These are phyloP conservation scores for Ceyx erithaca DNA, from an alignment of 2,797 vertebrate genomes.

Conservation along the genomic window DNA sequence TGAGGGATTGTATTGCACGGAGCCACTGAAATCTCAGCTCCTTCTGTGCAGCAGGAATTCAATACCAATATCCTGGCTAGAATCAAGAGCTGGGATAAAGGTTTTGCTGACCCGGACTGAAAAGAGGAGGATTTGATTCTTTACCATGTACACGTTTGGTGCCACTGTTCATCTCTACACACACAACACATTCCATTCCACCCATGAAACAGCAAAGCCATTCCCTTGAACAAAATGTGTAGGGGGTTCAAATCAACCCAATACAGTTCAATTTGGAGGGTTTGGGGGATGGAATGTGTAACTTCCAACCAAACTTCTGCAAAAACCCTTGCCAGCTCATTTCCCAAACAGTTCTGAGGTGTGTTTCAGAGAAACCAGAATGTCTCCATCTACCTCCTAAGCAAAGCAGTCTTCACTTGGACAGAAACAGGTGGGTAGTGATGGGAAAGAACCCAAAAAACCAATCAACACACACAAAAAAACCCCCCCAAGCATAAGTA, in stretches of 20 bases:
- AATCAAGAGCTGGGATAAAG: neutral
- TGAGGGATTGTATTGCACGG: neutral
- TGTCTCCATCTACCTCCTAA: neutral
- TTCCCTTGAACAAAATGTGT: neutral
- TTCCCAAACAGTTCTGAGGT: neutral
- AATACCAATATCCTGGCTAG: neutral
- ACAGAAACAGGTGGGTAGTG: neutral
- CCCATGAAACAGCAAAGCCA: neutral
- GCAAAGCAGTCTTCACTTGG: neutral
- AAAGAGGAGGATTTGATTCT: neutral
- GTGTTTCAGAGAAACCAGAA: neutral
- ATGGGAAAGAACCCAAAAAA: neutral
- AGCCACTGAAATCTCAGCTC: neutral
- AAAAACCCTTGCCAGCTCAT: neutral
- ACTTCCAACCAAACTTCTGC: neutral
- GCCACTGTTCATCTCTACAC: neutral
- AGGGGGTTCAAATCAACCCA: neutral
- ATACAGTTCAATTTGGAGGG: neutral
- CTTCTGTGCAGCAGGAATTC: neutral
- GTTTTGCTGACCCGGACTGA: neutral
- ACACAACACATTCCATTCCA: fast-evolving
- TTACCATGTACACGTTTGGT: neutral
- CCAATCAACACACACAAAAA: too few relatives aligned
- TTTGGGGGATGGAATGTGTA: neutral
- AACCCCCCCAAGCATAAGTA: neutral